Percentiles rank a stretch among this genome's conserved stretches.
Evolutionary conservation across 1,140 invertebrate species (phyloP).

Genomic region (Apis laboriosa): DNA sequence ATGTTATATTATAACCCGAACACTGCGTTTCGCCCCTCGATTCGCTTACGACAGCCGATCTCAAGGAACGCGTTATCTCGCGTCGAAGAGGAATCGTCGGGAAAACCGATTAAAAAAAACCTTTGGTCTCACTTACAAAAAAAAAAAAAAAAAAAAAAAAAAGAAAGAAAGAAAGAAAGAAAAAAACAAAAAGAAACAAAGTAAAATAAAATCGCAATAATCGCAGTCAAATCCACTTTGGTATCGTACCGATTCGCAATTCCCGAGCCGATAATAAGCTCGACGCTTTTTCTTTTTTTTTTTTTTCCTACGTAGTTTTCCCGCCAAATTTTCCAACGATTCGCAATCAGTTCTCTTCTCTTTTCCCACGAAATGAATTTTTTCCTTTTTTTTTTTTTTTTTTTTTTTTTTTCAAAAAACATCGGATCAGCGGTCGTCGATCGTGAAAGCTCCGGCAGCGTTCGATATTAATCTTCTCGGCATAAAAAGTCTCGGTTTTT

Average conservation of each 20-base stretch:
- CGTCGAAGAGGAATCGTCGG: background rate
- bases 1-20: slow-evolving; percentile 60
- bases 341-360: slow-evolving; percentile 23
- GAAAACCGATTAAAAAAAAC: slow-evolving; percentile 32
- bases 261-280: slow-evolving; percentile 30
- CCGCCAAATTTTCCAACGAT: slow-evolving; percentile 44
- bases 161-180: slow-evolving; percentile 32
- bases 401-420: background rate
- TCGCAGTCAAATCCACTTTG: slow-evolving; percentile 60
- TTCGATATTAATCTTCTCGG: slow-evolving; percentile 45
- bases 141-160: slow-evolving; percentile 30
- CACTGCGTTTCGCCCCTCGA: slow-evolving; percentile 22
- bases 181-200: slow-evolving; percentile 9
- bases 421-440: slow-evolving; percentile 46
- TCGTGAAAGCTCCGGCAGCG: slow-evolving; percentile 37
- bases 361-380: slow-evolving; percentile 4
- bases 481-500: slow-evolving; percentile 49
- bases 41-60: slow-evolving; percentile 52
- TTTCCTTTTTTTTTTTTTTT: background rate
- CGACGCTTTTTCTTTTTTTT: slow-evolving; percentile 12
- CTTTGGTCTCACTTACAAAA: slow-evolving; percentile 70
- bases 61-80: background rate
- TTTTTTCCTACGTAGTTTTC: slow-evolving; percentile 39
- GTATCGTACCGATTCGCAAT: slow-evolving; percentile 58
- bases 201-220: slow-evolving; percentile 39